Conservation (phyloP, 2,113 vertebrate species). For the Chionis minor region DNA sequence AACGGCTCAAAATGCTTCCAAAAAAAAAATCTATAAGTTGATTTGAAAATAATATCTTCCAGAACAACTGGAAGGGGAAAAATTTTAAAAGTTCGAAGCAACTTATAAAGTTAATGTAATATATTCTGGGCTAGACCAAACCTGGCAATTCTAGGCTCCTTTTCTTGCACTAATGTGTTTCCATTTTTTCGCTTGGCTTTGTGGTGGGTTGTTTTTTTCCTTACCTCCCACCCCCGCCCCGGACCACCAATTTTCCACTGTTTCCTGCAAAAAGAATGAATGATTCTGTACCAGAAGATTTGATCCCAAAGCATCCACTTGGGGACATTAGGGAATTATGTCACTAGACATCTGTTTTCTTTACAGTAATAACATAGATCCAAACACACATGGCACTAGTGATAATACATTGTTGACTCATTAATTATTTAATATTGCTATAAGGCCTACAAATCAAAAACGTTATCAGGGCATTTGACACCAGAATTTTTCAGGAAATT, state of each 20-base stretch:
- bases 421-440: not conserved
- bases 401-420: not conserved
- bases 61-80: not conserved
- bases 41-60: not conserved
- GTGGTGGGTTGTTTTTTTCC: too few species aligned
- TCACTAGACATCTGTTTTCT: not conserved
- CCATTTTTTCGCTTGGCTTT: not conserved
- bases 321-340: accelerated
- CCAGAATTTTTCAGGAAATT: not conserved
- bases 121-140: not conserved
- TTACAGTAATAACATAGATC: not conserved
- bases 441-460: not conserved
- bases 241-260: not conserved
- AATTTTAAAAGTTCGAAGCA: not conserved
- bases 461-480: not conserved
- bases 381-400: not conserved
- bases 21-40: not conserved
- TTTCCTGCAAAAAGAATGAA: not conserved
- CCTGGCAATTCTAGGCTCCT: accelerated
- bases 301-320: not conserved
- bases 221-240: too few species aligned
- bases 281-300: not conserved
- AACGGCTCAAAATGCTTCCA: not conserved
- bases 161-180: not conserved
- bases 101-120: too few species aligned